Evolutionary conservation across 92 coral and sea anemone genomes (phyloP).

Genomic region (Epizoanthus rinbou): DNA sequence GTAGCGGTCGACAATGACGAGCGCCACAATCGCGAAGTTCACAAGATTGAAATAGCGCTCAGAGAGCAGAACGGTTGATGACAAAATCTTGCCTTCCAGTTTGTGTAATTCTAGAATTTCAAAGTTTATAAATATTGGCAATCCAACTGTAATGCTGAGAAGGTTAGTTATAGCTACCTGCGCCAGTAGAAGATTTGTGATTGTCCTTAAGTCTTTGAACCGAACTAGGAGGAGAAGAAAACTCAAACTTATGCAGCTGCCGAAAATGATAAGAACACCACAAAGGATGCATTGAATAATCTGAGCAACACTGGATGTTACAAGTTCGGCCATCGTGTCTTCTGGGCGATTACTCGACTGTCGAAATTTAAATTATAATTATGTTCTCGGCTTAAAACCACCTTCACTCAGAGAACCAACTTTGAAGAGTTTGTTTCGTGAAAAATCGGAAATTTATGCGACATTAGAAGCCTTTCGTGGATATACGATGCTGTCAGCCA

Average conservation of each 20-base stretch:
- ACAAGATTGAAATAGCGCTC: constrained; percentile 26
- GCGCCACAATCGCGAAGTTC: not conserved
- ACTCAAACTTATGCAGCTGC: not conserved
- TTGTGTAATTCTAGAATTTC: constrained; percentile 29
- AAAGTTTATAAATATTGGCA: constrained; percentile 26
- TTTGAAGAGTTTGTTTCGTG: no score
- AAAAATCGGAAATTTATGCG: no score
- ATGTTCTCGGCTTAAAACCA: no score
- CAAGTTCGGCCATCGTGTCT: no score
- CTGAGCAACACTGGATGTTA: no score
- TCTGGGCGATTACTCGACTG: no score
- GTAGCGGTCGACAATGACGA: constrained; percentile 20
- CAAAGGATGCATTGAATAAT: no score
- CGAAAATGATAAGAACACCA: no score
- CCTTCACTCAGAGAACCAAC: no score
- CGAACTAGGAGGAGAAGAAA: constrained; percentile 28
- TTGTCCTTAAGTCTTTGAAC: constrained; percentile 20
- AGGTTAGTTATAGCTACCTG: constrained; percentile 26
- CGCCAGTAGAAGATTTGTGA: constrained; percentile 19
- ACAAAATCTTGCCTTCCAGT: constrained; percentile 6
- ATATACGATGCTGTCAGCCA: no score
- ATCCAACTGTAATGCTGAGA: constrained; percentile 6
- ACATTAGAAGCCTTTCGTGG: no score
- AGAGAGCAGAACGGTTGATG: not conserved
- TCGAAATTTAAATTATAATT: no score